Evolutionary conservation across 2,888 invertebrate genomes (phyloP), one percentile per base, ranked within the genome.

Genomic region (Tipula confusa): DNA sequence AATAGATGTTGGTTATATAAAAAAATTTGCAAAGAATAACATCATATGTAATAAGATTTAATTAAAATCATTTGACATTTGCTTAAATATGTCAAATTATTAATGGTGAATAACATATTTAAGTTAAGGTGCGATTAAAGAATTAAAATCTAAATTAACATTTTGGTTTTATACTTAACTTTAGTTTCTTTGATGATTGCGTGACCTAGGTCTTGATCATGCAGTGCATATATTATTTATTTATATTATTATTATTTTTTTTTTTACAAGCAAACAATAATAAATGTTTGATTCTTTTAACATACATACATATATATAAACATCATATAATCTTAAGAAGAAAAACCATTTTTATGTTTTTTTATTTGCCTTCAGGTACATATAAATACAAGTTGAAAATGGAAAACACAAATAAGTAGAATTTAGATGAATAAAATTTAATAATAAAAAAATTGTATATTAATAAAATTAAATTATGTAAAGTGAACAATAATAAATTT

Each of bases 121-220:
- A n/a, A n/a, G n/a, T n/a, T n/a, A n/a, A n/a, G n/a, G n/a, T n/a
- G n/a, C n/a, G n/a, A n/a, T n/a, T n/a, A n/a, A n/a, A n/a, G n/a
- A n/a, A n/a, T n/a, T n/a, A n/a, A n/a, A n/a, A n/a, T n/a, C n/a
- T n/a, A n/a, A n/a, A n/a, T n/a, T n/a, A n/a, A n/a, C n/a, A n/a
- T n/a, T n/a, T n/a, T n/a, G n/a, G n/a, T n/a, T n/a, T n/a, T n/a
- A n/a, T n/a, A n/a, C 24, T 64, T 43, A 43, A 15, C n/a, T 24
- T 64, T 7, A 29, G 29, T 29, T 31, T 4, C 29, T 80, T 29
- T 29, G 29, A 80, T 80, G 29, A 80, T 80, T 80, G 80, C 80
- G 80, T 80, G 80, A 80, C 80, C 80, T 80, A 80, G 29, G 29
- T 80, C 80, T 80, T n/a, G 80, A 80, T 80, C 80, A 80, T 80